Conservation (phyloP, 2,113 vertebrate genomes). For the Erythrocebus patas region DNA sequence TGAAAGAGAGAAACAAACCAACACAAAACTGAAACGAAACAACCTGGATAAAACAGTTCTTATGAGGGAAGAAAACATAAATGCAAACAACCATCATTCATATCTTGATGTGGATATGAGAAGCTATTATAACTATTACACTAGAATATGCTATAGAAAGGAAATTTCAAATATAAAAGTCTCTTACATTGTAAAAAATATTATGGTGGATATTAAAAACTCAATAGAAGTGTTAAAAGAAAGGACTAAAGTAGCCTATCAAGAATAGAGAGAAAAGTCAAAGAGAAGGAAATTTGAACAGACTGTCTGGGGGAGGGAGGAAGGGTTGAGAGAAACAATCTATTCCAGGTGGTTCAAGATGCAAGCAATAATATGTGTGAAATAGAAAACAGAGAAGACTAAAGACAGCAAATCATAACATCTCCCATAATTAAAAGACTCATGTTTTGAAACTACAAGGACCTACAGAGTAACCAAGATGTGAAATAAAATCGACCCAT, state of each 20-base stretch:
- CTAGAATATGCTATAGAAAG: neutral
- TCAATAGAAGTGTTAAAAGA: neutral
- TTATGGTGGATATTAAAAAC: neutral
- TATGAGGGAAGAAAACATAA: neutral
- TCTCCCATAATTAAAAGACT: neutral
- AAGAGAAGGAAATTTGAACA: neutral
- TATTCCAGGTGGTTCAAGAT: neutral
- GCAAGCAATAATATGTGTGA: neutral
- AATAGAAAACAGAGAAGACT: neutral
- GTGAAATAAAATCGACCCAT: neutral
- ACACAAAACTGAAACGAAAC: neutral
- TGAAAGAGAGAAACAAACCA: neutral
- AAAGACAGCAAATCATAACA: neutral
- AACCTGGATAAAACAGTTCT: neutral
- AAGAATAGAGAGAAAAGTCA: neutral
- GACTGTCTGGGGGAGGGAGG: fast-evolving
- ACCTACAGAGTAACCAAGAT: neutral
- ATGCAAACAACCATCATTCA: neutral
- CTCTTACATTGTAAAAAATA: neutral
- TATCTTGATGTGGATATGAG: neutral
- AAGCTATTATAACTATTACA: neutral
- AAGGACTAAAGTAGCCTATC: neutral
- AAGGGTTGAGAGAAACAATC: neutral
- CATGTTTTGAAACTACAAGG: neutral
- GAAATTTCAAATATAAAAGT: neutral